Base-by-base conservation (phyloP, 2,888 invertebrate species). In the Eumerus sabulonum region DNA sequence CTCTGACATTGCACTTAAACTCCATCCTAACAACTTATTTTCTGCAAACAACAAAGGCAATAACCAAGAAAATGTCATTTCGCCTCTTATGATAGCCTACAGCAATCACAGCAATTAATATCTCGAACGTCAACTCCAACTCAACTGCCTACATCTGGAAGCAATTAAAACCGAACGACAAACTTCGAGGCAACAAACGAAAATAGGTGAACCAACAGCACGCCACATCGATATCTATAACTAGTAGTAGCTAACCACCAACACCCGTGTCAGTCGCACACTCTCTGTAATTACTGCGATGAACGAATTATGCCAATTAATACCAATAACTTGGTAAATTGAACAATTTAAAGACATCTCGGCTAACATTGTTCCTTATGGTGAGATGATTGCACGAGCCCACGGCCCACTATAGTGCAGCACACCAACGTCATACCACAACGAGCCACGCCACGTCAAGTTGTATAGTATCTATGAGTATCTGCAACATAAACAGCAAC, bases 261-360 rank as follows among this genome's bases (percentile, higher is more conserved):
- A 45, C 57, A 54, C 68, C 48, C 68, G 60, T 77, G 62, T 73
- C 74, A 27, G 27, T 27, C 27, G 27, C 48, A 84, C 86, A 85
- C 82, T 83, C 82, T 83, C 85, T 84, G 82, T 86, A 86, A 86
- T 86, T 86, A 86, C 85, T 83, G 66, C 83, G 40, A 59, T 71
- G 74, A 71, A 70, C 66, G 74, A 79, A 82, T 79, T 82, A 79
- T 82, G 67, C 83, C 86, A 86, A 86, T 86, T 86, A 86, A 86
- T 86, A 82, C 85, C 85, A 86, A 86, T 86, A 86, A 85, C 85
- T 85, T 84, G 82, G 84, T 85, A 86, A 86, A 86, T 86, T 85
- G 86, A 85, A 86, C 86, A 86, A 86, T 85, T 53, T 57, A 50
- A 71, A 56, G 36, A 47, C 27, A 27, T 27, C 57, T 51, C 53